phyloP scores from a whole-genome alignment of 1,140 invertebrate species.

The Hermetia illucens region DNA sequence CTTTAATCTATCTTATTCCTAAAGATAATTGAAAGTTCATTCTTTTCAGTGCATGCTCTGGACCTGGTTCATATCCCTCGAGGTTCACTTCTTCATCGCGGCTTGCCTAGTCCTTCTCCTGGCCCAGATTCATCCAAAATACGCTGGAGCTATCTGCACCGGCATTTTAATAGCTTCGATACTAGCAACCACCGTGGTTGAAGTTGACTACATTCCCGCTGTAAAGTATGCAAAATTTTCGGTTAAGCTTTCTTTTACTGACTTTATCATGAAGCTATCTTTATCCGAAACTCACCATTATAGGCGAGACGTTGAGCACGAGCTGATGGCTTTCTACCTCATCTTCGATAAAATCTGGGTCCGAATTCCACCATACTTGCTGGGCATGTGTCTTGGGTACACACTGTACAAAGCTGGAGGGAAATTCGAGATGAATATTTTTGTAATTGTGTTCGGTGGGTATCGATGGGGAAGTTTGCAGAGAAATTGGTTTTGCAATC shows the following conservation, averaged over 20 bases:
- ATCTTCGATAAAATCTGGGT: slow-evolving; percentile 32
- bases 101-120: slow-evolving; percentile 10
- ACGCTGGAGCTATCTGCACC: slow-evolving; percentile 8
- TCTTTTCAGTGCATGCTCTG: slow-evolving; percentile 12
- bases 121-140: slow-evolving; percentile 8
- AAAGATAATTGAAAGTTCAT: background rate
- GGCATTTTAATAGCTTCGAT: slow-evolving; percentile 7
- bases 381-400: slow-evolving; percentile 30
- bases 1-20: no score
- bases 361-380: slow-evolving; percentile 30
- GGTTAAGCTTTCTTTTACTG: background rate
- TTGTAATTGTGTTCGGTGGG: slow-evolving; percentile 13
- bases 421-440: slow-evolving; percentile 23
- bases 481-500: slow-evolving; percentile 1
- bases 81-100: slow-evolving; percentile 11
- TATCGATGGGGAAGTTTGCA: slow-evolving; percentile 1
- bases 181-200: slow-evolving; percentile 4
- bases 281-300: background rate
- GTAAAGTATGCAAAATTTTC: background rate
- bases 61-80: slow-evolving; percentile 11
- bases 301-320: background rate
- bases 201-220: background rate
- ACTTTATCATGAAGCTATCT: background rate
- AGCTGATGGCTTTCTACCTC: slow-evolving; percentile 7
- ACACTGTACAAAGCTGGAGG: slow-evolving; percentile 25